Conservation (phyloP, 2,888 invertebrate species). For the Drosophila rubida region DNA sequence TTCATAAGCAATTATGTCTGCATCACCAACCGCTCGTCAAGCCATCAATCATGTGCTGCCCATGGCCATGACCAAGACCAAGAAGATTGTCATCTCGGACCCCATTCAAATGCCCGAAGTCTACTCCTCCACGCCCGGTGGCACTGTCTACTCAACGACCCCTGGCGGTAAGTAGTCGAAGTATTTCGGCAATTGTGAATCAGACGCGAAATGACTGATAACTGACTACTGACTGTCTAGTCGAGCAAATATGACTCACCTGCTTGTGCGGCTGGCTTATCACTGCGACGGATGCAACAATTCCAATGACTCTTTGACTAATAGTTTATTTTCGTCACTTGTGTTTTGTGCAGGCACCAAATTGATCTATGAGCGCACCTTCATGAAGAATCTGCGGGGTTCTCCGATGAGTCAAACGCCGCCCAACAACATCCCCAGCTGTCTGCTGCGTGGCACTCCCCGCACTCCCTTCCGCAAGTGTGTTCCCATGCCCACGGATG, state of each 20-base stretch:
- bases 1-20: constrained; percentile 88
- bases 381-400: constrained; percentile 94
- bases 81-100: constrained; percentile 92
- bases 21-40: constrained; percentile 92
- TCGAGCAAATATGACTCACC: constrained; percentile 86
- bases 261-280: constrained; percentile 55
- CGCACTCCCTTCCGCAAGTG: constrained; percentile 85
- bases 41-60: constrained; percentile 89
- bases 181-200: constrained; percentile 39
- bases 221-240: constrained; percentile 78
- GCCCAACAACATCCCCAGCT: constrained; percentile 93
- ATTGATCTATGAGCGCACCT: constrained; percentile 95
- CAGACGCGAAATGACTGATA: constrained; percentile 43
- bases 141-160: constrained; percentile 96
- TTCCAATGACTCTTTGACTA: constrained; percentile 14
- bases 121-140: constrained; percentile 97
- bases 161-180: constrained; percentile 92
- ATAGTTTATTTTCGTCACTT: constrained; percentile 1
- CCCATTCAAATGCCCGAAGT: constrained; percentile 94
- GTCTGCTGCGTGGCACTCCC: constrained; percentile 87
- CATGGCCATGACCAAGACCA: constrained; percentile 90
- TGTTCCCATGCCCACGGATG: constrained; percentile 78
- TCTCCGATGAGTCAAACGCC: constrained; percentile 96
- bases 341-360: constrained; percentile 91
- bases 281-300: constrained; percentile 41